Evolutionary conservation across 2,888 invertebrate species (phyloP), one percentile per base, ranked within the genome.

Genomic region (Saturnia japonica): DNA sequence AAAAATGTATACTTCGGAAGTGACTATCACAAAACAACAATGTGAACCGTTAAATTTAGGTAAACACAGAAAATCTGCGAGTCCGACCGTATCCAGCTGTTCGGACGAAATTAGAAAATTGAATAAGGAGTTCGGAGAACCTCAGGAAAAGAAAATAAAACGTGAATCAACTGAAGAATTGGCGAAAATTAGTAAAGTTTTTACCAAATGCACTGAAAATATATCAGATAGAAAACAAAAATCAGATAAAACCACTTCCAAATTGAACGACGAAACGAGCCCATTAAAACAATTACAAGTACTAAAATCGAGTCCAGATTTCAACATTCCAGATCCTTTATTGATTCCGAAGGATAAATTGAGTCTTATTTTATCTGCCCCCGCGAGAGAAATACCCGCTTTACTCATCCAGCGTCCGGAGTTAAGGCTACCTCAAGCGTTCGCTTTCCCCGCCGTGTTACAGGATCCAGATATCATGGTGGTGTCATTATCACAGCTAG

Each of bases 301-400:
- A 82, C 91, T 97, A 40, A 94, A 96, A 73, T 93, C 94, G 68
- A 96, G 96, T 79, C 94, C 95, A 11, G 95, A 95, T 75, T 95
- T 96, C 81, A 95, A 96, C 84, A 95, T 97, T 82, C 97, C 97
- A 62, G 97, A 97, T 93, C 97, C 97, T 14, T 94, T 97, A 80
- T 88, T 97, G 73, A 96, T 97, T 74, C 97, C 97, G 69, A 96
- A 97, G 88, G 96, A 97, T 80, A 95, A 95, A 79, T 88, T 97
- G 68, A 96, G 96, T 69, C 95, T 95, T 28, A 95, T 97, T 54
- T 91, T 97, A 40, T 95, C 95, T 1, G 95, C 96, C 7, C 97
- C 97, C 0, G 96, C 95, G 1, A 95, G 94, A 69, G 97, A 97
- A 92, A 97, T 97, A 74, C 97, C 97, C 0, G 95, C 96, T 69